Base-by-base conservation (phyloP, 1,140 invertebrate species). In the Diabrotica virgifera region DNA sequence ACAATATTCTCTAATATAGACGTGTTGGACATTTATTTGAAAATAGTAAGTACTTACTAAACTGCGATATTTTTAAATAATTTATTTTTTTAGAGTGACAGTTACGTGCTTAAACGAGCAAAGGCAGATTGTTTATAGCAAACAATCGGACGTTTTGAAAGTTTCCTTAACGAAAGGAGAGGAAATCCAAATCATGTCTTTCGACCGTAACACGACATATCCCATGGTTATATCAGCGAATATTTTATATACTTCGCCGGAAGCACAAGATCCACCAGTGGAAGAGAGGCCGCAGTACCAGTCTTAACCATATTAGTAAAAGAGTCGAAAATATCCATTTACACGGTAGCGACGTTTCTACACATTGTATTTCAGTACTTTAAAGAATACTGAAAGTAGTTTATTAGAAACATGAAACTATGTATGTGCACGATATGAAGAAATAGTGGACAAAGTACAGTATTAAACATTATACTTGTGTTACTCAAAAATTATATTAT, bases 141-240 rank as follows among this genome's bases (percentile, higher is more conserved):
- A 88, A 74, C 82, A 82, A 62, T 86, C 87, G 4, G 85, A 84
- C 36, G 83, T 89, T 50, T 77, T 82, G 51, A 82, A 80, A 59
- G 74, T 89, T n/a, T 80, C 81, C 2, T 76, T 90, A 38, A 81
- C 83, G 8, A 87, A 87, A 78, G 86, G 86, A 68, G 85, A 89
- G 76, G 85, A 89, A 75, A 82, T 86, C 66, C 80, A 84, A 38
- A 75, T 90, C n/a, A 83, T 90, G 80, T 75, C 79, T 8, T 76
- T 90, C 37, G 86, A 88, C 36, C 80, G 82, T 35, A 82, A 87
- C 52, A 72, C 88, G 36, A 82, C 82, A 52, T 89, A 89, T 79
- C 89, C 88, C 2, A 70, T 90, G 52, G 81, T 87, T 51, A 82
- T 90, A 75, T 89, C 87, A 5, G 87, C 88, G 6, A 89, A 89